These are phyloP conservation scores for Paguma larvata DNA, from an alignment of 2,797 vertebrate species.

Conservation along the genomic window DNA sequence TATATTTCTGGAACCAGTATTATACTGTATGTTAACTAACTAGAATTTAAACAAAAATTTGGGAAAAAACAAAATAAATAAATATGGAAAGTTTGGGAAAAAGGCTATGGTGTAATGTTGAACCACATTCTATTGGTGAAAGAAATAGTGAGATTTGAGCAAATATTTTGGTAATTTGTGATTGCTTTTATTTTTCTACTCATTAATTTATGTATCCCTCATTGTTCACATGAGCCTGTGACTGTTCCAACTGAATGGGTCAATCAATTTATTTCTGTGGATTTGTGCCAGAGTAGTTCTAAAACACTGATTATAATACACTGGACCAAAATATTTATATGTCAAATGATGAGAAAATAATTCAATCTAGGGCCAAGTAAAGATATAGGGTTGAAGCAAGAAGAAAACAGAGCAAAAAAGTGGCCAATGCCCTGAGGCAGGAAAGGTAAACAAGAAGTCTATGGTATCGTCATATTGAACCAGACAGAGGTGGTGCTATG, in stretches of 20 bases:
- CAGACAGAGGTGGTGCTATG: too few relatives aligned
- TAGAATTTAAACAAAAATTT: too few relatives aligned
- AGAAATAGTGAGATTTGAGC: constrained; percentile 49
- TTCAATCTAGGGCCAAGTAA: background rate
- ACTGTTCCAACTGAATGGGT: background rate
- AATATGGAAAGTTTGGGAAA: constrained; percentile 26
- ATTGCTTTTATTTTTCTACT: constrained; percentile 55
- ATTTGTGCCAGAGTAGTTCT: background rate
- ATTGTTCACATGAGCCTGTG: background rate
- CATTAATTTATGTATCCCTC: constrained; percentile 19
- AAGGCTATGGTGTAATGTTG: background rate
- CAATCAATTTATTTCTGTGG: constrained; percentile 23
- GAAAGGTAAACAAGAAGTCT: background rate
- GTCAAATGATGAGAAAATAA: constrained; percentile 28
- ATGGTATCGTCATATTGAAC: background rate
- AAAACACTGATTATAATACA: background rate
- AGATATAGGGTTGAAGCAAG: background rate
- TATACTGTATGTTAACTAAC: too few relatives aligned
- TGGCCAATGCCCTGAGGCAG: fast-evolving
- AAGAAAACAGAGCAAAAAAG: background rate
- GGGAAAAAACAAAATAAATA: background rate
- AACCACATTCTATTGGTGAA: constrained; percentile 41
- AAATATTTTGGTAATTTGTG: constrained; percentile 47
- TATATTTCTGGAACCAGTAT: too few relatives aligned
- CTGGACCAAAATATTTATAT: constrained; percentile 39